phyloP scores from a whole-genome alignment of 2,888 invertebrate genomes.

The Oscheius myriophilus region DNA sequence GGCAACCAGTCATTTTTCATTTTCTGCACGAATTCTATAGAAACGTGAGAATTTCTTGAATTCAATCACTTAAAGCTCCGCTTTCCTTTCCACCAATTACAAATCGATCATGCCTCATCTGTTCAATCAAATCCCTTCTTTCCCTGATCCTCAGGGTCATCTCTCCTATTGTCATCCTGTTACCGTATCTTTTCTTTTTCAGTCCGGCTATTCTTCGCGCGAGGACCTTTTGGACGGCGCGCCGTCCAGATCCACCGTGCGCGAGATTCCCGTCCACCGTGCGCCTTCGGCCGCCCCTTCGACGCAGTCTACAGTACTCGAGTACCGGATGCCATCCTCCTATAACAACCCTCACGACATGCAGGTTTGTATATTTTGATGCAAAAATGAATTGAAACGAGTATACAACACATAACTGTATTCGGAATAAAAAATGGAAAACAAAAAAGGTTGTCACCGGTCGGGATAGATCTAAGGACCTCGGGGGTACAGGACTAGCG shows the following conservation, averaged over 20 bases:
- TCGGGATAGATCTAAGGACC: too few relatives aligned
- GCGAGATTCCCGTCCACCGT: conserved; percentile 68
- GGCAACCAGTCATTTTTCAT: too few relatives aligned
- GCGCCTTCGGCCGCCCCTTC: conserved; percentile 61
- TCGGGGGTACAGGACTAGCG: too few relatives aligned
- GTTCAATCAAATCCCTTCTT: not conserved
- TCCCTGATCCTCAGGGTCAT: conserved; percentile 2
- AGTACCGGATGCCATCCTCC: conserved; percentile 57
- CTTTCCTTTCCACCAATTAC: too few relatives aligned
- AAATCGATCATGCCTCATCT: too few relatives aligned
- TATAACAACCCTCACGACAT: conserved; percentile 27
- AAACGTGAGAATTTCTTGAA: too few relatives aligned
- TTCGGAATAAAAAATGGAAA: too few relatives aligned
- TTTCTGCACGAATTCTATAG: too few relatives aligned
- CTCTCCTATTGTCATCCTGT: conserved; percentile 1
- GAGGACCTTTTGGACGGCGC: conserved; percentile 65
- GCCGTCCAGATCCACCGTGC: conserved; percentile 62
- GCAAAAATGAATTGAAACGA: too few relatives aligned
- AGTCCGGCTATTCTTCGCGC: conserved; percentile 55
- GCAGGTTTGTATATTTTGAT: conserved; percentile 1
- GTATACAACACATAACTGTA: too few relatives aligned
- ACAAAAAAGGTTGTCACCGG: too few relatives aligned
- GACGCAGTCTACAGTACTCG: conserved; percentile 44
- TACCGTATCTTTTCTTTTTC: conserved; percentile 10
- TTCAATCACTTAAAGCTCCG: too few relatives aligned